Conservation (phyloP, 2,113 vertebrate genomes). For the Sclerurus mexicanus region DNA sequence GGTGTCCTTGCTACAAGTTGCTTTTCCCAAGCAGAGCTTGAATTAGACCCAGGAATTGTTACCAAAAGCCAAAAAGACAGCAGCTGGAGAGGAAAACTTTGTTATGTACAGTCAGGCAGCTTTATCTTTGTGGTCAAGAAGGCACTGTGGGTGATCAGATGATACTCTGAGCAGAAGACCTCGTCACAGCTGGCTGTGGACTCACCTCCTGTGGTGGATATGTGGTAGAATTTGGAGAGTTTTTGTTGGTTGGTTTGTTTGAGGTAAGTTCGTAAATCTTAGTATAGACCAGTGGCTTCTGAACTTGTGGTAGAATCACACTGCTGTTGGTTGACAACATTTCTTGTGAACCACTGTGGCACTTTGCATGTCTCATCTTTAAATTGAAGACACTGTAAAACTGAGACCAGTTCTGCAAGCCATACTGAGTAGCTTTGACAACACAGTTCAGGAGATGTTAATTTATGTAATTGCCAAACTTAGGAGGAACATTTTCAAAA, state of each 20-base stretch:
- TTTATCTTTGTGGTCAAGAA: neutral
- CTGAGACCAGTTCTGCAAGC: constrained; percentile 1
- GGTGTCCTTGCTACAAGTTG: neutral
- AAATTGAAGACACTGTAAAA: neutral
- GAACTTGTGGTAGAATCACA: neutral
- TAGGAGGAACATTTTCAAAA: neutral
- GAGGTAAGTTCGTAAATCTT: neutral
- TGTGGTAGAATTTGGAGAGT: neutral
- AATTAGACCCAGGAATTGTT: neutral
- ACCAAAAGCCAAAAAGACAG: neutral
- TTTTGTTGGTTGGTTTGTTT: neutral
- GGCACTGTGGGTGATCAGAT: neutral
- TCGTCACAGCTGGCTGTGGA: neutral
- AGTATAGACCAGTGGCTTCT: neutral
- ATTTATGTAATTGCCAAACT: neutral
- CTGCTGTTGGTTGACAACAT: neutral
- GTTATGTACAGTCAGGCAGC: neutral
- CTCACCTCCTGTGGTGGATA: neutral
- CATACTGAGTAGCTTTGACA: neutral
- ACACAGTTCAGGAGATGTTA: neutral
- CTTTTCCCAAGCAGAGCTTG: neutral
- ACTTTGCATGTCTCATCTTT: neutral
- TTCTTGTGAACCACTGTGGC: neutral
- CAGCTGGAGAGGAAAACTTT: neutral
- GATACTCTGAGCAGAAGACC: neutral